phyloP scores from a whole-genome alignment of 2,888 invertebrate species.

The Incurvaria masculella region DNA sequence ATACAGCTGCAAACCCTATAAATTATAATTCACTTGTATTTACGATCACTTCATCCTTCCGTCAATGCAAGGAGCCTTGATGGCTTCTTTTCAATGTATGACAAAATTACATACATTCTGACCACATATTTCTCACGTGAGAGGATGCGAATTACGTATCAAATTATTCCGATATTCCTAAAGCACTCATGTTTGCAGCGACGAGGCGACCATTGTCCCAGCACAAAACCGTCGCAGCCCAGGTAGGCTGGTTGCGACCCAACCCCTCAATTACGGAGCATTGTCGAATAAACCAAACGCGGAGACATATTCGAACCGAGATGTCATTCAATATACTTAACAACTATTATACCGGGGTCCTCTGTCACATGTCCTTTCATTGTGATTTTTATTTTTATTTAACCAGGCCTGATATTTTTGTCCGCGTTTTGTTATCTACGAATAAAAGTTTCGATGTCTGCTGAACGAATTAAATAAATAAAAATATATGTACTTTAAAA shows the following conservation, averaged over 20 bases:
- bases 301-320: conserved; percentile 46
- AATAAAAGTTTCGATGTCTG: conserved; percentile 4
- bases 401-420: conserved; percentile 20
- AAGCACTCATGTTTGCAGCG: too few relatives aligned
- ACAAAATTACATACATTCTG: too few relatives aligned
- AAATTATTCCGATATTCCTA: conserved; percentile 45
- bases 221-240: conserved; percentile 43
- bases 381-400: conserved; percentile 45
- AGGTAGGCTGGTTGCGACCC: too few relatives aligned
- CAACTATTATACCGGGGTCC: conserved; percentile 44
- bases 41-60: too few relatives aligned
- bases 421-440: neutral
- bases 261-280: conserved; percentile 52
- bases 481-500: too few relatives aligned
- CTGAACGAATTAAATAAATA: conserved; percentile 15
- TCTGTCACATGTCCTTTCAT: conserved; percentile 55
- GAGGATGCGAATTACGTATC: conserved; percentile 13
- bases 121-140: neutral
- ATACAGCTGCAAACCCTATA: too few relatives aligned
- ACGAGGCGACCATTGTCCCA: conserved; percentile 43
- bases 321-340: conserved; percentile 44
- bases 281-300: conserved; percentile 44
- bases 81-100: too few relatives aligned
- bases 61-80: too few relatives aligned
- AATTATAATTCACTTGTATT: too few relatives aligned